phyloP scores from a whole-genome alignment of 2,888 invertebrate species.

The Caenorhabditis wallacei region DNA sequence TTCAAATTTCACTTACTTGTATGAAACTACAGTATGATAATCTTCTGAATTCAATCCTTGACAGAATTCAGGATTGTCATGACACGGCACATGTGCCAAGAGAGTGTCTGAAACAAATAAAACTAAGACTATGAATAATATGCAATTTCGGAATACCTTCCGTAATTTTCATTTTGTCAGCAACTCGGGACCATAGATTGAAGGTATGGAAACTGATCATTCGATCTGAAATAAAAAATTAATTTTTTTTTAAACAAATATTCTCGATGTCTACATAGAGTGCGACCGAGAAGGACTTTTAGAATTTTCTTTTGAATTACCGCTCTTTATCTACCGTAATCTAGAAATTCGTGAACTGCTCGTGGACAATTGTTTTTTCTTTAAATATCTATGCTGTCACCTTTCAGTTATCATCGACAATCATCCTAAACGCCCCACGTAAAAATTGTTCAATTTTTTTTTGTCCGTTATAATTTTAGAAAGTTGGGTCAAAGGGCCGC shows the following conservation, averaged over 20 bases:
- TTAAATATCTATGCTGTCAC: too few species aligned
- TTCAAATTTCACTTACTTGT: too few species aligned
- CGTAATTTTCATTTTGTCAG: constrained; percentile 41
- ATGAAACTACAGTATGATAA: constrained; percentile 78
- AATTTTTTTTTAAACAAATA: too few species aligned
- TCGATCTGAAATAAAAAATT: constrained; percentile 42
- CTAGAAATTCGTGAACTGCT: neutral
- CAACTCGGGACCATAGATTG: constrained; percentile 71
- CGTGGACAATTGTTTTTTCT: neutral
- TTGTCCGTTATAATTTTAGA: neutral
- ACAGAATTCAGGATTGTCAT: constrained; percentile 75
- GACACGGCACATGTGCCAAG: constrained; percentile 76
- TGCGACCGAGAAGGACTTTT: too few species aligned
- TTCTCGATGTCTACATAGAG: too few species aligned
- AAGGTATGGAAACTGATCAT: constrained; percentile 74
- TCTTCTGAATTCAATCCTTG: constrained; percentile 69
- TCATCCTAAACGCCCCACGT: neutral
- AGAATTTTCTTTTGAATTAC: too few species aligned
- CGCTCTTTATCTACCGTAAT: neutral
- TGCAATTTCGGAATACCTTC: neutral
- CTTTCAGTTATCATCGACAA: too few species aligned
- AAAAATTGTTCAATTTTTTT: neutral
- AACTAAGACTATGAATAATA: too few species aligned
- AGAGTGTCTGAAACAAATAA: constrained; percentile 51
- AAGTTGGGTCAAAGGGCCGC: constrained; percentile 33